Percentiles rank a stretch among this genome's conserved stretches.
Evolutionary conservation across 2,888 invertebrate species (phyloP).

Genomic region (Altica lythri): DNA sequence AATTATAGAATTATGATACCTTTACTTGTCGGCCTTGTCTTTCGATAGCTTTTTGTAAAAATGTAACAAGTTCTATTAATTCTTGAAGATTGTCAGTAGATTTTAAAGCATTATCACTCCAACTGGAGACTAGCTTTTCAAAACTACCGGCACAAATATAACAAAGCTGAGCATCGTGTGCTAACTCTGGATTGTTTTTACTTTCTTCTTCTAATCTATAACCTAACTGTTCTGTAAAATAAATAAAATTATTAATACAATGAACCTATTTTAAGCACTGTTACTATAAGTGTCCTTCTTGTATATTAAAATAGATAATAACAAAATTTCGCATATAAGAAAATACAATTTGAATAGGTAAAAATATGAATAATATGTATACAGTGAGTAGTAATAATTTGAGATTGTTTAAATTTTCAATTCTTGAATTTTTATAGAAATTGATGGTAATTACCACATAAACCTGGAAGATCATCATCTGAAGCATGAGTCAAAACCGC

Average conservation of each 20-base stretch:
- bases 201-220: conserved; percentile 71
- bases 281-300: neutral
- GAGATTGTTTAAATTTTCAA: too few species aligned
- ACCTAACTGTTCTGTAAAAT: conserved; percentile 75
- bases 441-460: conserved; percentile 71
- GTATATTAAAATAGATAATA: neutral
- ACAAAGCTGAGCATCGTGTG: conserved; percentile 76
- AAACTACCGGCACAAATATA: conserved; percentile 87
- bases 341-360: neutral
- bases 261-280: too few species aligned
- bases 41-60: conserved; percentile 76
- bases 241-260: neutral
- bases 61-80: conserved; percentile 76
- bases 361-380: neutral
- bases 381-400: too few species aligned
- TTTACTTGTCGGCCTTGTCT: conserved; percentile 64
- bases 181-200: conserved; percentile 59
- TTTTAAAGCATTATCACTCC: conserved; percentile 57
- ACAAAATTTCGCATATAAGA: neutral
- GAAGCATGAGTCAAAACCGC: conserved; percentile 81
- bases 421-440: too few species aligned
- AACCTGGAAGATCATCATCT: conserved; percentile 69
- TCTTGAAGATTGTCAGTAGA: conserved; percentile 64
- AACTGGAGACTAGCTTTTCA: conserved; percentile 73
- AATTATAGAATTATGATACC: conserved; percentile 38